A percentile compares a stretch with the other conserved stretches of the same genome.
phyloP scores from a whole-genome alignment of 53 echinoderm and acorn worm genomes.

The Arbacia lixula region DNA sequence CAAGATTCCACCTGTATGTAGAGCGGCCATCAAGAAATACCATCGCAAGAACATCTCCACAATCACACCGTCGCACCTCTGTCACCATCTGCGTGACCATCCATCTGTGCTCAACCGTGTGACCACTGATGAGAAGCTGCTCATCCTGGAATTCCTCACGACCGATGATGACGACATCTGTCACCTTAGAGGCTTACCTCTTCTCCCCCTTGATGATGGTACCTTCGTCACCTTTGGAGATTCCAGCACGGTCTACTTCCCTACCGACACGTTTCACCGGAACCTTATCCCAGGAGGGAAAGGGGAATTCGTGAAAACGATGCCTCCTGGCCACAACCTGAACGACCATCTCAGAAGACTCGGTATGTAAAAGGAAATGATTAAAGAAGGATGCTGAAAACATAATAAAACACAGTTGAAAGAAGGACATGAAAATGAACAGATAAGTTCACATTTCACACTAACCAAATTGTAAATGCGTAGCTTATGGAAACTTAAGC shows the following conservation, averaged over 20 bases:
- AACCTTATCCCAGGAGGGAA: conserved; percentile 9
- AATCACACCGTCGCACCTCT: not conserved
- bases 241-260: not conserved
- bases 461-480: too few species aligned
- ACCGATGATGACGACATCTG: not conserved
- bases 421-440: too few species aligned
- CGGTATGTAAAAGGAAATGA: too few species aligned
- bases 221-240: not conserved
- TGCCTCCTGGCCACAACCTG: too few species aligned
- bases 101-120: not conserved
- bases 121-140: conserved; percentile 21
- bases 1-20: not conserved
- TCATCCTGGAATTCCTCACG: conserved; percentile 26
- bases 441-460: too few species aligned
- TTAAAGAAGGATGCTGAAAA: too few species aligned
- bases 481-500: too few species aligned
- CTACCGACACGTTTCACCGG: conserved; percentile 6
- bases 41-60: not conserved
- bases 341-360: too few species aligned
- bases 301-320: conserved; percentile 6
- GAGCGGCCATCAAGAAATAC: not conserved
- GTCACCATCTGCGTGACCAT: conserved; percentile 8
- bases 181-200: conserved; percentile 5
- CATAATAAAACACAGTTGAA: too few species aligned
- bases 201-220: conserved; percentile 29